Conservation (phyloP, 2,113 vertebrate species). For the Microcebus ravelobensis region DNA sequence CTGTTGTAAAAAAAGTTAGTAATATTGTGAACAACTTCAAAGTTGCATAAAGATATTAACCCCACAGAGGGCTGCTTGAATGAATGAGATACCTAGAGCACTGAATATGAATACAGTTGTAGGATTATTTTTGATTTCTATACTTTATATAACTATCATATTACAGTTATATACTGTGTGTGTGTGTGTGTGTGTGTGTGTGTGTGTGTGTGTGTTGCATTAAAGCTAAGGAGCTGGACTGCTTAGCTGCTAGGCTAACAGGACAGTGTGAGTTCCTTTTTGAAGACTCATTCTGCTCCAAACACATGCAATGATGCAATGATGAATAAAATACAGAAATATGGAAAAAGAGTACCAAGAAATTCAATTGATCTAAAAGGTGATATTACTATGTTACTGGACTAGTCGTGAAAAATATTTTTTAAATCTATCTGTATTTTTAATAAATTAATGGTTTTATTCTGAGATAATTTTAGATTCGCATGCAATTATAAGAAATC, state of each 20-base stretch:
- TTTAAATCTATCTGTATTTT: not conserved
- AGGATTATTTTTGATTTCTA: not conserved
- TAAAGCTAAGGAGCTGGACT: not conserved
- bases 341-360: not conserved
- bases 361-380: not conserved
- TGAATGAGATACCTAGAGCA: not conserved
- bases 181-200: too few relatives aligned
- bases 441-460: not conserved
- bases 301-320: not conserved
- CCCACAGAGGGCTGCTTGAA: not conserved
- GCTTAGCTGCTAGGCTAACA: not conserved
- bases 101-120: not conserved
- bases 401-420: not conserved
- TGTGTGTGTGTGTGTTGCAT: not conserved
- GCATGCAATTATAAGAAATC: not conserved
- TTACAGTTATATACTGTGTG: not conserved
- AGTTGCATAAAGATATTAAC: not conserved
- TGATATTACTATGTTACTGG: not conserved
- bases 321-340: not conserved
- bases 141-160: not conserved
- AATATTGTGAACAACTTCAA: not conserved
- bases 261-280: not conserved
- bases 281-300: not conserved
- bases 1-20: not conserved
- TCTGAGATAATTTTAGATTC: not conserved